Evolutionary conservation across 2,113 vertebrate species (phyloP).

Genomic region (Pelmatolapia mariae): DNA sequence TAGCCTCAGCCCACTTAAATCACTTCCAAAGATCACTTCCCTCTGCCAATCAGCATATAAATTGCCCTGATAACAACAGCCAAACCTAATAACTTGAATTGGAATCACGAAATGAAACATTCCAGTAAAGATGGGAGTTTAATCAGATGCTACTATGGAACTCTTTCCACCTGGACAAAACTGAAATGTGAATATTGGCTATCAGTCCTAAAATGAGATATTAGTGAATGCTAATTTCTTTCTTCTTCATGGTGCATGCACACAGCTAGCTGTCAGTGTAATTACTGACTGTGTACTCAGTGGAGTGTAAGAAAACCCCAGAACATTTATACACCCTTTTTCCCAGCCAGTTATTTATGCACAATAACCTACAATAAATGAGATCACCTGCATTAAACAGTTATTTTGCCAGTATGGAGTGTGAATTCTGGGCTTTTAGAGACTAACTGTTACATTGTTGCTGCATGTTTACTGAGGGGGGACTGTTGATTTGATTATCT

Average conservation of each 20-base stretch:
- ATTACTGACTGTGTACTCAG: not conserved
- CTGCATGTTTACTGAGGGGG: not conserved
- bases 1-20: not conserved
- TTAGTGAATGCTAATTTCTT: slow-evolving; percentile 35
- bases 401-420: not conserved
- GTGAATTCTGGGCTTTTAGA: not conserved
- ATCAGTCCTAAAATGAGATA: slow-evolving; percentile 38
- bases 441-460: not conserved
- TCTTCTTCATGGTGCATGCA: not conserved
- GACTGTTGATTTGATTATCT: not conserved
- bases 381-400: not conserved
- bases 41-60: not conserved
- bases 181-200: not conserved
- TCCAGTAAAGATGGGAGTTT: not conserved
- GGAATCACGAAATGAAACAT: slow-evolving; percentile 3
- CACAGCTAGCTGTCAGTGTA: not conserved
- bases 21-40: not conserved
- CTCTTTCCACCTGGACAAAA: slow-evolving; percentile 3
- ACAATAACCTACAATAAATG: not conserved
- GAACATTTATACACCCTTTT: not conserved
- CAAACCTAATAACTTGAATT: slow-evolving; percentile 7
- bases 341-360: not conserved
- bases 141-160: slow-evolving; percentile 25
- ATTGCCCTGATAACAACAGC: slow-evolving; percentile 9
- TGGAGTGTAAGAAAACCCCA: not conserved